These are phyloP conservation scores for Amitus sp. DNA, from an alignment of 2,888 invertebrate genomes.

Conservation along the genomic window DNA sequence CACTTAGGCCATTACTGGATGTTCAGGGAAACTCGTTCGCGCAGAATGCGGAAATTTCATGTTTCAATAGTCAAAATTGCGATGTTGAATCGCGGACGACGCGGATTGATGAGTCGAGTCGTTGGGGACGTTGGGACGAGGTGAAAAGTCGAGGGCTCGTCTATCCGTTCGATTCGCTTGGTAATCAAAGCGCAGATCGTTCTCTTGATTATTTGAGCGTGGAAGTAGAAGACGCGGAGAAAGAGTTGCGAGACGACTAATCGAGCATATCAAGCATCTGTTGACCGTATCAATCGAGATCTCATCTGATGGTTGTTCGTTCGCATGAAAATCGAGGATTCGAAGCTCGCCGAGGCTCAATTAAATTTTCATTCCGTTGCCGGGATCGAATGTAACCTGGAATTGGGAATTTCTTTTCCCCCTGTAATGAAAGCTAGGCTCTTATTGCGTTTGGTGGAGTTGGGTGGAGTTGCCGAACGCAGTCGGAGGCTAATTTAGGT, in stretches of 20 bases:
- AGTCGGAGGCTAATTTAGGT: constrained; percentile 29
- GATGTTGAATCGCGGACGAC: no score
- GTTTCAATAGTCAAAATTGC: background rate
- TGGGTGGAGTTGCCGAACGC: no score
- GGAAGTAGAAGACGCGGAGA: background rate
- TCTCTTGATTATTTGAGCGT: background rate
- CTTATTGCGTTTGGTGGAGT: no score
- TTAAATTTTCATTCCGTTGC: background rate
- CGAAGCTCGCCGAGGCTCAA: background rate
- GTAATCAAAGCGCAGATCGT: background rate
- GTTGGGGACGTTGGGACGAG: no score
- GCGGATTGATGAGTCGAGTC: no score
- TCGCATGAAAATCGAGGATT: background rate
- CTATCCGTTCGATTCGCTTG: no score
- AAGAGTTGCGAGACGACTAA: background rate
- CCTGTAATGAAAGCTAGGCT: no score
- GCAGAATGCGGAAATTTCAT: background rate
- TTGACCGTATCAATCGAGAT: constrained; percentile 2
- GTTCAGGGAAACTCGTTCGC: background rate
- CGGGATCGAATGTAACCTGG: no score
- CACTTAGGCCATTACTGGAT: background rate
- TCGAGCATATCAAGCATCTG: background rate
- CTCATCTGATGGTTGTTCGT: background rate
- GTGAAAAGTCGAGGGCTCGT: no score
- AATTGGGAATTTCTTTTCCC: no score